Conservation (phyloP, 37 sponge, comb jelly and placozoan genomes). For the Tethya wilhelma region DNA sequence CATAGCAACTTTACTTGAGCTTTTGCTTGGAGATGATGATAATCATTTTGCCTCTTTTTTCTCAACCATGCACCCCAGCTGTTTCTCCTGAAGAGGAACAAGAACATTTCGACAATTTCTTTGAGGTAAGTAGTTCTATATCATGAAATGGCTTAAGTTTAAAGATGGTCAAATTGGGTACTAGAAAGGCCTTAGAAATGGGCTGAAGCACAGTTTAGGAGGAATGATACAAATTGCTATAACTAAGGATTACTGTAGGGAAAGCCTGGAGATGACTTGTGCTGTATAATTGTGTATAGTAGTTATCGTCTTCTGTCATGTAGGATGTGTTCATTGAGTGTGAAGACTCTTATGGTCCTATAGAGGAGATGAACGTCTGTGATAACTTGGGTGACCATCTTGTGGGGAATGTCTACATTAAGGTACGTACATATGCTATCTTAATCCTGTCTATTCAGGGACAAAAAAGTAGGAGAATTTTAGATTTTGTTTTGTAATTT, state of each 20-base stretch:
- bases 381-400: constrained; percentile 98
- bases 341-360: constrained; percentile 91
- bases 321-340: constrained; percentile 96
- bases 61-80: not conserved
- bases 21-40: not conserved
- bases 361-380: constrained; percentile 99
- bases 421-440: constrained; percentile 50
- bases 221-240: too few species aligned
- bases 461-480: not conserved
- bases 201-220: too few species aligned
- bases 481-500: not conserved
- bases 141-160: too few species aligned
- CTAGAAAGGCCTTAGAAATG: too few species aligned
- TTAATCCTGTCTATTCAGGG: not conserved
- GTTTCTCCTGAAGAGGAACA: constrained; percentile 84
- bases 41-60: not conserved
- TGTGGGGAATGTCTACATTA: constrained; percentile 97
- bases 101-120: constrained; percentile 89
- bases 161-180: too few species aligned
- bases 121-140: constrained; percentile 55
- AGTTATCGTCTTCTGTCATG: too few species aligned
- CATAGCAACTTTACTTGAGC: not conserved
- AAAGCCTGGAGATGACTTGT: too few species aligned
- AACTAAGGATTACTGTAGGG: too few species aligned
- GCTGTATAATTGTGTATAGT: too few species aligned